Percentiles rank a stretch among this genome's conserved stretches.
phyloP scores from a whole-genome alignment of 2,113 vertebrate species.

The Eptatretus burgeri region DNA sequence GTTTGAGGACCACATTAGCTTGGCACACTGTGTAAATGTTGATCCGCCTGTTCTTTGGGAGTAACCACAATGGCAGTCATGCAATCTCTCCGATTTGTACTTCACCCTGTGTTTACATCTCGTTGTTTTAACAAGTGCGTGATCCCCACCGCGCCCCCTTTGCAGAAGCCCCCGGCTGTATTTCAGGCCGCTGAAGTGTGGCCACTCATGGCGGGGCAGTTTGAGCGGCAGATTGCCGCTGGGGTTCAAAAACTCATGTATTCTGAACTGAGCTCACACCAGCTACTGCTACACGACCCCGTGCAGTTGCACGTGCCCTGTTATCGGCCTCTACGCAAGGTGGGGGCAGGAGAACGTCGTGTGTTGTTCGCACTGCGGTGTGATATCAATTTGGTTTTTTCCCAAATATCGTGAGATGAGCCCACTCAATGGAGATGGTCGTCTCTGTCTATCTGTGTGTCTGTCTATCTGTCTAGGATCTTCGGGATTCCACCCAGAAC shows the following conservation, averaged over 20 bases:
- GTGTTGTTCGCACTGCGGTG: too few relatives aligned
- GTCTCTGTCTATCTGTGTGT: too few relatives aligned
- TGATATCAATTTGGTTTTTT: neutral
- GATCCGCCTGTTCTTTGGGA: neutral
- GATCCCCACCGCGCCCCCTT: constrained; percentile 7
- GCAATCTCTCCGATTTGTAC: neutral
- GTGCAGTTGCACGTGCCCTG: constrained; percentile 93
- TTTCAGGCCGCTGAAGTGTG: constrained; percentile 98
- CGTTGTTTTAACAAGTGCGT: neutral
- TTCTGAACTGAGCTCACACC: constrained; percentile 84
- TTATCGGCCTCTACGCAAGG: constrained; percentile 98
- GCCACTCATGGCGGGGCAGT: constrained; percentile 99
- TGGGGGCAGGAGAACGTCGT: constrained; percentile 14
- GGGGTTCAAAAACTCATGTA: constrained; percentile 87
- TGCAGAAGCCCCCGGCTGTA: constrained; percentile 97
- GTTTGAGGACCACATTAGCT: neutral
- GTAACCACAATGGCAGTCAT: neutral
- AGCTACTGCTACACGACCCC: constrained; percentile 90
- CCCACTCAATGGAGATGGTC: too few relatives aligned
- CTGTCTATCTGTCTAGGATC: too few relatives aligned
- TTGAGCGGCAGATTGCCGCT: constrained; percentile 94
- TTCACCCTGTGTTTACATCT: neutral
- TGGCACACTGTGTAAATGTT: neutral
- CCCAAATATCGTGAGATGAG: constrained; percentile 2
- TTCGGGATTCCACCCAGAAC: constrained; percentile 24